Evolutionary conservation across 2,888 invertebrate genomes (phyloP).

Genomic region (Epistrophe eligans): DNA sequence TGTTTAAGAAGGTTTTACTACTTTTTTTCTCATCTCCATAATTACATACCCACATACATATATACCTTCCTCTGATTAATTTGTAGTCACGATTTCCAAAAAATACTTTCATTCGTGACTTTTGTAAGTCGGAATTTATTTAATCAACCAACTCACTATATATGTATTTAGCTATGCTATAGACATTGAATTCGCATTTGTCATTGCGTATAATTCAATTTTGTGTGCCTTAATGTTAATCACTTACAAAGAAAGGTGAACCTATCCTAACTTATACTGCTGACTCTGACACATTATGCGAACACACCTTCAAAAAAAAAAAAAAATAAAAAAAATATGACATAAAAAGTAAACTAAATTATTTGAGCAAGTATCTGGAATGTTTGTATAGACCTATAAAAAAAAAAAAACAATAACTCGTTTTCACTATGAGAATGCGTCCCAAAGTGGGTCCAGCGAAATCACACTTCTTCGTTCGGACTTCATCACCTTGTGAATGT

Average conservation of each 20-base stretch:
- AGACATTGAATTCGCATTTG: slow-evolving; percentile 21
- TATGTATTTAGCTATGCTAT: no score
- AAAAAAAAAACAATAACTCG: slow-evolving; percentile 17
- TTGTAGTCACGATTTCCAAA: slow-evolving; percentile 27
- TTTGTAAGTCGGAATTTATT: slow-evolving; percentile 2
- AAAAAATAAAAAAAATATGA: slow-evolving; percentile 1
- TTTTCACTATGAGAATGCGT: slow-evolving; percentile 61
- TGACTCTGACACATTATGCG: not conserved
- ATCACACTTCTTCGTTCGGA: slow-evolving; percentile 34
- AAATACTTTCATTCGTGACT: slow-evolving; percentile 8
- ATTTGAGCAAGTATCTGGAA: slow-evolving; percentile 4
- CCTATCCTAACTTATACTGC: slow-evolving; percentile 3
- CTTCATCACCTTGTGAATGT: slow-evolving; percentile 25
- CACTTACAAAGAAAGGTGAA: slow-evolving; percentile 11
- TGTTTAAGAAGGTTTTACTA: not conserved
- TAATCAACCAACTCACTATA: not conserved
- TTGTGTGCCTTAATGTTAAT: slow-evolving; percentile 25
- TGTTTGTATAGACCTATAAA: not conserved
- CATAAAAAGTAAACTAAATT: slow-evolving; percentile 11
- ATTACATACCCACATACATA: not conserved
- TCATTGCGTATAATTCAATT: slow-evolving; percentile 38
- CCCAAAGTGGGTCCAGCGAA: slow-evolving; percentile 66
- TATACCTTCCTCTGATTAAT: not conserved
- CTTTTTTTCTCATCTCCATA: not conserved
- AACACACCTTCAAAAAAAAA: slow-evolving; percentile 28